phyloP scores from a whole-genome alignment of 2,797 vertebrate genomes.

The Zonotrichia albicollis region DNA sequence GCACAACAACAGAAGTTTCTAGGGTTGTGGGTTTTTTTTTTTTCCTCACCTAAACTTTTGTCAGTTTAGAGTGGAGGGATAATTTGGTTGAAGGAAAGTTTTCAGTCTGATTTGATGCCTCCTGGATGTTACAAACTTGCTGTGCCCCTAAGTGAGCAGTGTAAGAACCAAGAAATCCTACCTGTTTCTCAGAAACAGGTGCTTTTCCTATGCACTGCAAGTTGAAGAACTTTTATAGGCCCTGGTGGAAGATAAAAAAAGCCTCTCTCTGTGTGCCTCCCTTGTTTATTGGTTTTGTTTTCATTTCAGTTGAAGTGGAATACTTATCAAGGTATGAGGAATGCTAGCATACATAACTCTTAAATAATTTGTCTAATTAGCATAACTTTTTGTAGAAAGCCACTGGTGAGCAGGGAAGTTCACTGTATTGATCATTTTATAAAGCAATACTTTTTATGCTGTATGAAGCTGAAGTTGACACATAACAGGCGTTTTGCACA shows the following conservation, averaged over 20 bases:
- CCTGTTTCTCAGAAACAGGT: background rate
- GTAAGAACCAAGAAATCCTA: background rate
- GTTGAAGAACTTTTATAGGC: background rate
- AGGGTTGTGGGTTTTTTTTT: background rate
- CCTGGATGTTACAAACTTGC: background rate
- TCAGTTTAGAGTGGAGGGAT: background rate
- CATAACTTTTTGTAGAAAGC: slow-evolving; percentile 72
- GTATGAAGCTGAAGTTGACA: background rate
- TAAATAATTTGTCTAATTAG: background rate
- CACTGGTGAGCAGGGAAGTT: background rate
- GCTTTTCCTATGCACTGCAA: background rate
- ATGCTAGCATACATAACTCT: background rate
- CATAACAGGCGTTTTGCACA: background rate
- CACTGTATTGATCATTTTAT: slow-evolving; percentile 49
- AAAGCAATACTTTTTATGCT: slow-evolving; percentile 20
- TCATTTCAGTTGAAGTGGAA: background rate
- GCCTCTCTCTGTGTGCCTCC: background rate
- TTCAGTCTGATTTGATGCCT: background rate
- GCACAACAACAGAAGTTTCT: background rate
- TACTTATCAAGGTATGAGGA: background rate
- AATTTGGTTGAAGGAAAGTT: background rate
- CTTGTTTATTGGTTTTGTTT: background rate
- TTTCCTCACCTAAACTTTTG: background rate
- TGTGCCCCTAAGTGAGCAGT: background rate
- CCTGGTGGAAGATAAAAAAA: background rate